These are phyloP conservation scores for Xiphophorus maculatus DNA, from an alignment of 2,113 vertebrate species.

Conservation along the genomic window DNA sequence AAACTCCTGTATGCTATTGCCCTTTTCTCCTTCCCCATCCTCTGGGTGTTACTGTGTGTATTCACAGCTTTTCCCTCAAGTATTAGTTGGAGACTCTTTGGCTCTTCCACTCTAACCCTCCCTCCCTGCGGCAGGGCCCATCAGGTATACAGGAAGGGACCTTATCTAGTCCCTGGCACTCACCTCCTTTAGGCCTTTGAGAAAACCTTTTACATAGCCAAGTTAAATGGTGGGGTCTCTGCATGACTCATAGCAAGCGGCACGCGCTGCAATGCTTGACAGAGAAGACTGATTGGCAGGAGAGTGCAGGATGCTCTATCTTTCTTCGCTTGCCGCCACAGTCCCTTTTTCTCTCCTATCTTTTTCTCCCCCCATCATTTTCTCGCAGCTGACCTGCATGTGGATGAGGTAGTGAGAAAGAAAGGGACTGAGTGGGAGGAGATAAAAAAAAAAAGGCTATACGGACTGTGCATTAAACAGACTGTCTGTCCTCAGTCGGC, in stretches of 20 bases:
- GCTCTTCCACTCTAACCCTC: slow-evolving; percentile 26
- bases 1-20: not conserved
- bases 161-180: slow-evolving; percentile 70
- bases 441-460: slow-evolving; percentile 73
- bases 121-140: slow-evolving; percentile 38
- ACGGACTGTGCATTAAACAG: slow-evolving; percentile 70
- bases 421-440: slow-evolving; percentile 56
- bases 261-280: slow-evolving; percentile 56
- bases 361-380: slow-evolving; percentile 52
- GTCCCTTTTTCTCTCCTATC: slow-evolving; percentile 50
- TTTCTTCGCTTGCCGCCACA: slow-evolving; percentile 49
- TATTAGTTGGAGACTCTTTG: slow-evolving; percentile 36
- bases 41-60: not conserved
- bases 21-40: not conserved
- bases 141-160: slow-evolving; percentile 48
- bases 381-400: slow-evolving; percentile 70
- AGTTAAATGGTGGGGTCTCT: slow-evolving; percentile 64
- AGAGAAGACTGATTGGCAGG: slow-evolving; percentile 73
- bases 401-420: slow-evolving; percentile 61
- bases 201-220: slow-evolving; percentile 75
- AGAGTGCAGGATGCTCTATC: slow-evolving; percentile 69
- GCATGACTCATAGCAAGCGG: slow-evolving; percentile 38
- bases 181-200: slow-evolving; percentile 66
- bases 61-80: slow-evolving; percentile 22
- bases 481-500: slow-evolving; percentile 47